These are phyloP conservation scores for Phoenicopterus ruber DNA, from an alignment of 2,113 vertebrate species.

Conservation along the genomic window DNA sequence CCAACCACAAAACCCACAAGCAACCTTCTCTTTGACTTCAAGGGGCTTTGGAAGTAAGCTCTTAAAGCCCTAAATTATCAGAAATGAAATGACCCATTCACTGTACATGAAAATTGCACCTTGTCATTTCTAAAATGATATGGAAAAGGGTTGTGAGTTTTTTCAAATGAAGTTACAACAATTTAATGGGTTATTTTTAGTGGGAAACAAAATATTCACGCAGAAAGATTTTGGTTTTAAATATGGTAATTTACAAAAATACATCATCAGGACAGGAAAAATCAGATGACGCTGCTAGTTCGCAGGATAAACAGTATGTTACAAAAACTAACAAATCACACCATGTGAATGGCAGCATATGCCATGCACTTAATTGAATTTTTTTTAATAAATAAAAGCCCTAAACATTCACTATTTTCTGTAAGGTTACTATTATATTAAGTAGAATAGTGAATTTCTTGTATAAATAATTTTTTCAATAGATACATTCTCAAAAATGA, in stretches of 20 bases:
- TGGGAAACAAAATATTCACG: not conserved
- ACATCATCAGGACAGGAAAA: constrained; percentile 35
- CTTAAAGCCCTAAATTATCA: constrained; percentile 34
- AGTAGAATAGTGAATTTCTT: constrained; percentile 42
- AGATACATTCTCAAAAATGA: constrained; percentile 63
- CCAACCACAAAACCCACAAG: not conserved
- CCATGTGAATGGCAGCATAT: constrained; percentile 39
- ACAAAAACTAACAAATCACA: constrained; percentile 41
- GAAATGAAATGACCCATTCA: constrained; percentile 19
- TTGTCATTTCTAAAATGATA: not conserved
- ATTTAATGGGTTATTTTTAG: not conserved
- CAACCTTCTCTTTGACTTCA: not conserved
- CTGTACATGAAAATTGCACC: not conserved
- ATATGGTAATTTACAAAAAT: constrained; percentile 50
- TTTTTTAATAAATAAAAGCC: constrained; percentile 51
- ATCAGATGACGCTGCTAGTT: not conserved
- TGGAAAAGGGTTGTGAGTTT: not conserved
- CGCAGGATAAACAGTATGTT: not conserved
- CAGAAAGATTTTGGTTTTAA: constrained; percentile 8
- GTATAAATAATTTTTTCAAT: constrained; percentile 42
- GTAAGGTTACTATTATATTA: constrained; percentile 39
- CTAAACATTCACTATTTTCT: constrained; percentile 45
- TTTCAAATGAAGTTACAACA: not conserved
- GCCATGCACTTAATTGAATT: constrained; percentile 21
- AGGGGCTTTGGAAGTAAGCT: constrained; percentile 19